phyloP scores from a whole-genome alignment of 2,113 vertebrate species.

The Zootoca vivipara region DNA sequence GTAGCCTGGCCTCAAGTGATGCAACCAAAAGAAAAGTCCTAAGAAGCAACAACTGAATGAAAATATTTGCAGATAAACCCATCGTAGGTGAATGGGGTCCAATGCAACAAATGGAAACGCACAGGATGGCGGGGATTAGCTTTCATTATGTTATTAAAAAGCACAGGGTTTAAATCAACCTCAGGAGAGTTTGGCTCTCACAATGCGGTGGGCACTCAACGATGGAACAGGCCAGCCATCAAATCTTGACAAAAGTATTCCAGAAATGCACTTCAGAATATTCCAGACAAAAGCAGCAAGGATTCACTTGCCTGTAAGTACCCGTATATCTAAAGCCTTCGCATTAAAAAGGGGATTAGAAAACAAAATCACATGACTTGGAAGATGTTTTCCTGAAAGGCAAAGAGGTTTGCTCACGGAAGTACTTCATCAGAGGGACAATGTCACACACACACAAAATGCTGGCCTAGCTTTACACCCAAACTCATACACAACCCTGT shows the following conservation, averaged over 20 bases:
- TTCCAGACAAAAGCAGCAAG: conserved; percentile 72
- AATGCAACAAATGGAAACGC: conserved; percentile 18
- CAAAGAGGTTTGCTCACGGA: conserved; percentile 44
- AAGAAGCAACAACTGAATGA: conserved; percentile 57
- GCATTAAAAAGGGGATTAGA: conserved; percentile 67
- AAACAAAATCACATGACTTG: conserved; percentile 31
- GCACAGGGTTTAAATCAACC: conserved; percentile 56
- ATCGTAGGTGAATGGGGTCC: conserved; percentile 38
- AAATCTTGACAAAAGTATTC: conserved; percentile 77
- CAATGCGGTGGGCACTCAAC: conserved; percentile 69
- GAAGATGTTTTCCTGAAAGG: conserved; percentile 59
- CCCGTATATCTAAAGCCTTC: conserved; percentile 53
- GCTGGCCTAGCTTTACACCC: not conserved
- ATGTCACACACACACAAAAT: not conserved
- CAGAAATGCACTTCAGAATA: conserved; percentile 74
- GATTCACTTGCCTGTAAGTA: conserved; percentile 66
- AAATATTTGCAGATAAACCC: conserved; percentile 9
- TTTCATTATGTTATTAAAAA: conserved; percentile 65
- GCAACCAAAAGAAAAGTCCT: conserved; percentile 32
- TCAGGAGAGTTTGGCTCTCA: conserved; percentile 55
- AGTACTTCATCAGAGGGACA: conserved; percentile 45
- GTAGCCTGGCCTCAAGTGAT: conserved; percentile 53
- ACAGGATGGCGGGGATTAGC: conserved; percentile 39
- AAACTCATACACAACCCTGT: conserved; percentile 13
- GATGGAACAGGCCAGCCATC: conserved; percentile 71